phyloP scores from a whole-genome alignment of 2,113 vertebrate genomes.

The Echinops telfairi region DNA sequence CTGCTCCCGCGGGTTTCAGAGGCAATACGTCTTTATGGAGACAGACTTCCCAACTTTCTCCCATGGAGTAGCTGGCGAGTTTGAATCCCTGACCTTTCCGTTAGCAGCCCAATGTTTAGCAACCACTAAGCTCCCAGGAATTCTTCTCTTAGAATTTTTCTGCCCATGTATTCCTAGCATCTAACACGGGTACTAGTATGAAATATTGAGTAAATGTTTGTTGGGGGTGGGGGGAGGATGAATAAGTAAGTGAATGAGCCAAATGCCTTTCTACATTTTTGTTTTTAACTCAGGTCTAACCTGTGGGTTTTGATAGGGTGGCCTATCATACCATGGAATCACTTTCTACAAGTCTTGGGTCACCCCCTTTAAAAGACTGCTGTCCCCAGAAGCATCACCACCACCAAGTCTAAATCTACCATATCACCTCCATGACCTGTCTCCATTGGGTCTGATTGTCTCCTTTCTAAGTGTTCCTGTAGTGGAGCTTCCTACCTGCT shows the following conservation, averaged over 20 bases:
- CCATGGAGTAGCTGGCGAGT: too few species aligned
- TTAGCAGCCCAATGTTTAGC: too few species aligned
- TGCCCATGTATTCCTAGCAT: not conserved
- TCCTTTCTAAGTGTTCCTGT: not conserved
- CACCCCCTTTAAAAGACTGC: not conserved
- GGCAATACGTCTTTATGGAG: too few species aligned
- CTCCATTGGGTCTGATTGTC: not conserved
- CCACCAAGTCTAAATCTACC: not conserved
- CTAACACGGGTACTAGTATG: not conserved
- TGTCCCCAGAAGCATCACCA: not conserved
- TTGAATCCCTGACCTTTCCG: too few species aligned
- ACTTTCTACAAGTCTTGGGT: not conserved
- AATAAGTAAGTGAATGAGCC: not conserved
- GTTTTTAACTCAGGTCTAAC: not conserved
- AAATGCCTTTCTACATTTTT: not conserved
- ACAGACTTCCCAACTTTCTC: too few species aligned
- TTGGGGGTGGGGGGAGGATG: not conserved
- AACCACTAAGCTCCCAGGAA: not conserved
- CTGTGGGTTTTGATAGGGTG: not conserved
- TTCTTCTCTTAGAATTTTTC: too few species aligned
- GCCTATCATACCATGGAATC: not conserved
- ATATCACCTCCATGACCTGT: fast-evolving
- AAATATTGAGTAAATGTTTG: not conserved
- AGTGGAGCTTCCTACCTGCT: not conserved
- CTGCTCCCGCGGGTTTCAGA: too few species aligned